Evolutionary conservation across 2,888 invertebrate genomes (phyloP).

Genomic region (Tachina fera): DNA sequence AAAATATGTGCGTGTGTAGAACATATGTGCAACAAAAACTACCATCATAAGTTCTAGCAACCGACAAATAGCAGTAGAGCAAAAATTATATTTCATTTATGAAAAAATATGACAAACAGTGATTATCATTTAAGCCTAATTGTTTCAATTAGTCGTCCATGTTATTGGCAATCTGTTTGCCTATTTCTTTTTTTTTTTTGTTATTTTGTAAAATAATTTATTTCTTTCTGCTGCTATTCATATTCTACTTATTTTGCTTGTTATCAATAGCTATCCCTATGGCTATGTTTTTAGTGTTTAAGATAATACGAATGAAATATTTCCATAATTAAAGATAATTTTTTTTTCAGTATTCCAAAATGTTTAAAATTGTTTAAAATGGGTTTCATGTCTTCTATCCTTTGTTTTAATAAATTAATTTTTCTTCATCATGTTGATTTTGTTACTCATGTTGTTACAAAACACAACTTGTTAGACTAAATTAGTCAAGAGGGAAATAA

Average conservation of each 20-base stretch:
- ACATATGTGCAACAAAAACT: neutral
- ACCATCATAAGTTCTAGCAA: constrained; percentile 15
- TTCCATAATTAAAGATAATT: constrained; percentile 6
- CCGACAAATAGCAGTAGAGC: neutral
- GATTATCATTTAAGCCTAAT: constrained; percentile 77
- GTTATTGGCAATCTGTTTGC: constrained; percentile 53
- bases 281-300: neutral
- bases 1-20: constrained; percentile 29
- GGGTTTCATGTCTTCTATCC: neutral
- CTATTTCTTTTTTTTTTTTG: neutral
- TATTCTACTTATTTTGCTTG: neutral
- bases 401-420: constrained; percentile 2
- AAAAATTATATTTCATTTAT: constrained; percentile 42
- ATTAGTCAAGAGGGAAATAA: constrained; percentile 23
- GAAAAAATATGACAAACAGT: constrained; percentile 68
- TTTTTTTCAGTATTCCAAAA: neutral
- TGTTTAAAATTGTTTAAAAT: neutral
- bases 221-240: neutral
- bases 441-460: neutral
- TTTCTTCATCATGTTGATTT: neutral
- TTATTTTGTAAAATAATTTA: neutral
- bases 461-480: constrained; percentile 28
- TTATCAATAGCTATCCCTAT: neutral
- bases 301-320: neutral
- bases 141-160: constrained; percentile 70